Conservation (phyloP, 2,888 invertebrate species). For the Nomada hirtipes region DNA sequence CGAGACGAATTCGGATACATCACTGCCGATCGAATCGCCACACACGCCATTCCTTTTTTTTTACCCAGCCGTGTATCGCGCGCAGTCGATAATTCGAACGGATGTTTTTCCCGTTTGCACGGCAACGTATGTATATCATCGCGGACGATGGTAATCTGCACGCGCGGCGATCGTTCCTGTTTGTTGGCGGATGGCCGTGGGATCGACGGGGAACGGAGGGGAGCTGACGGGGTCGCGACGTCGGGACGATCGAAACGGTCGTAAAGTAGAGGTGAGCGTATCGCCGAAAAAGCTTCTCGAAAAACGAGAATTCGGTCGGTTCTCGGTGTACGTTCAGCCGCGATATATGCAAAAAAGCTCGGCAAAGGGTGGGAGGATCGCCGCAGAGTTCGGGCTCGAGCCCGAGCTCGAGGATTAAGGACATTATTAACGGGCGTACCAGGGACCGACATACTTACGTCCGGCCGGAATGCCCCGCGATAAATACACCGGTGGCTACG, state of each 20-base stretch:
- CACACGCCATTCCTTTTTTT: conserved; percentile 4
- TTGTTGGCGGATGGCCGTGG: conserved; percentile 10
- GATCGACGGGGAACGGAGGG: not conserved
- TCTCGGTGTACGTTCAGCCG: conserved; percentile 60
- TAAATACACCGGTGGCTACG: conserved; percentile 79
- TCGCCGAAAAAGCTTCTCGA: conserved; percentile 69
- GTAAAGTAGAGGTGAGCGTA: conserved; percentile 69
- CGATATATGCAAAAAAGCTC: conserved; percentile 70
- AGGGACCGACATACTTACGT: conserved; percentile 81
- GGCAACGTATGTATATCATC: conserved; percentile 55
- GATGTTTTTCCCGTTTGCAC: conserved; percentile 54
- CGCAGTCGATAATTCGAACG: conserved; percentile 44
- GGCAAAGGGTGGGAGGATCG: conserved; percentile 63
- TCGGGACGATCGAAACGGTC: conserved; percentile 64
- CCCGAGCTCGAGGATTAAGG: conserved; percentile 79
- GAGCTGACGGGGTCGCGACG: conserved; percentile 32
- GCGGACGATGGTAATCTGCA: conserved; percentile 56
- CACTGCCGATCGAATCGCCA: conserved; percentile 5
- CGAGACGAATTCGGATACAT: too few species aligned
- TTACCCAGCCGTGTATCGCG: not conserved
- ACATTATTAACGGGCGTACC: conserved; percentile 83
- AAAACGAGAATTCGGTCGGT: conserved; percentile 67
- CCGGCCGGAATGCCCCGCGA: conserved; percentile 81
- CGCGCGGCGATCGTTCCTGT: conserved; percentile 58
- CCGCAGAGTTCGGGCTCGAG: conserved; percentile 61